Percentiles rank a stretch among this genome's conserved stretches.
These are phyloP conservation scores for Actinopyga echinites DNA, from an alignment of 53 echinoderm and acorn worm species.

Conservation along the genomic window DNA sequence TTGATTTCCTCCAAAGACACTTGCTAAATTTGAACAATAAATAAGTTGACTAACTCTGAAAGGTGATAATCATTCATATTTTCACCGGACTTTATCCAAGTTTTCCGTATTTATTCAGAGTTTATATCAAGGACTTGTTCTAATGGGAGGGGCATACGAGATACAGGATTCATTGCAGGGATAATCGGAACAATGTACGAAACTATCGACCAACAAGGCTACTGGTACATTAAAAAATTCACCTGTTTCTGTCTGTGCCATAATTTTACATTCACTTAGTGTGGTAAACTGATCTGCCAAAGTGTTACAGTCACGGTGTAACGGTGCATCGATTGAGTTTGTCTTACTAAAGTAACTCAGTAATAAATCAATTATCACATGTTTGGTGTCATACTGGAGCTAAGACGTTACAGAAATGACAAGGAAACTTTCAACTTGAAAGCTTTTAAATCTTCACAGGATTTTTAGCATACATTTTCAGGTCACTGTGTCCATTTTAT, in stretches of 20 bases:
- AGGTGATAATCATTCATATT: too few relatives aligned
- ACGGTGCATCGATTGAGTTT: neutral
- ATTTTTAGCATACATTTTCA: neutral
- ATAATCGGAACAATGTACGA: neutral
- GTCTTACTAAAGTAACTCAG: neutral
- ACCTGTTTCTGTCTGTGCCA: neutral
- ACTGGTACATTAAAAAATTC: neutral
- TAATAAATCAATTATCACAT: slow-evolving; percentile 8
- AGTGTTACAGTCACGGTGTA: neutral
- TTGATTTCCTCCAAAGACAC: too few relatives aligned
- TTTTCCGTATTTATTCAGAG: too few relatives aligned
- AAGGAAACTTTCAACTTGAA: neutral
- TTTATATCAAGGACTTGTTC: too few relatives aligned
- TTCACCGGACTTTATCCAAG: too few relatives aligned
- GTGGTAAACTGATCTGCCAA: neutral
- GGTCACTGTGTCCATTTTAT: neutral
- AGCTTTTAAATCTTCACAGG: neutral
- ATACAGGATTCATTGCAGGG: neutral
- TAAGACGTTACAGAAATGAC: too few relatives aligned
- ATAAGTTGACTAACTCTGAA: too few relatives aligned
- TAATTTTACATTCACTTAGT: neutral
- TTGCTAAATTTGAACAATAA: too few relatives aligned
- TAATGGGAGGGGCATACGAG: too few relatives aligned
- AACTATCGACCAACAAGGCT: neutral
- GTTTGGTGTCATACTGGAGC: neutral